Percentiles rank a stretch among this genome's conserved stretches.
Evolutionary conservation across 2,888 invertebrate species (phyloP).

Genomic region (Schizotus pectinicornis): DNA sequence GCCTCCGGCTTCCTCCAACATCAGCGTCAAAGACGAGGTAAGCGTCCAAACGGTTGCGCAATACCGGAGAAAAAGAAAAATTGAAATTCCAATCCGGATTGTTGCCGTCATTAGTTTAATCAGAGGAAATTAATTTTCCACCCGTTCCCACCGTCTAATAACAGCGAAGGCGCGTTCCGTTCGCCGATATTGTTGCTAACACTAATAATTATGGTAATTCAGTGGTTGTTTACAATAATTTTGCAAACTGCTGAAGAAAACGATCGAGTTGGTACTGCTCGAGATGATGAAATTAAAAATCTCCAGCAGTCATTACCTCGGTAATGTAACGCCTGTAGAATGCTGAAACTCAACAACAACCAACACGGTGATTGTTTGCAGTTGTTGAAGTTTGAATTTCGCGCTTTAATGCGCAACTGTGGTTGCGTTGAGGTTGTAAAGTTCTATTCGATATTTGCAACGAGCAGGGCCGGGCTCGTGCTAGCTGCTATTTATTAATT

Average conservation of each 20-base stretch:
- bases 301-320: conserved; percentile 23
- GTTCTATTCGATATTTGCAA: no score
- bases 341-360: no score
- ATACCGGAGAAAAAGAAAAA: neutral
- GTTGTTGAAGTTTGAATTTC: no score
- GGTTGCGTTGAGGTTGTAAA: no score
- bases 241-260: conserved; percentile 27
- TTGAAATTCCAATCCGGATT: conserved; percentile 2
- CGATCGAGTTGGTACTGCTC: conserved; percentile 29
- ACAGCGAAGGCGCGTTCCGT: neutral
- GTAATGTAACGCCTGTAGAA: neutral
- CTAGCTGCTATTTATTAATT: neutral
- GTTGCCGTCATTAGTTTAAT: conserved; percentile 1
- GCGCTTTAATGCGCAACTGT: no score
- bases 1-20: conserved; percentile 58
- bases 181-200: neutral
- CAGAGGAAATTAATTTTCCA: conserved; percentile 7
- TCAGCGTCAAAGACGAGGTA: conserved; percentile 57
- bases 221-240: conserved; percentile 34
- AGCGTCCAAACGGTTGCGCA: conserved; percentile 22
- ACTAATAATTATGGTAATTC: conserved; percentile 27
- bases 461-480: neutral
- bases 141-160: neutral
- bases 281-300: conserved; percentile 41
- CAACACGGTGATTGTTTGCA: no score